Conservation (phyloP, 1,140 invertebrate genomes). For the Acromyrmex charruanus region DNA sequence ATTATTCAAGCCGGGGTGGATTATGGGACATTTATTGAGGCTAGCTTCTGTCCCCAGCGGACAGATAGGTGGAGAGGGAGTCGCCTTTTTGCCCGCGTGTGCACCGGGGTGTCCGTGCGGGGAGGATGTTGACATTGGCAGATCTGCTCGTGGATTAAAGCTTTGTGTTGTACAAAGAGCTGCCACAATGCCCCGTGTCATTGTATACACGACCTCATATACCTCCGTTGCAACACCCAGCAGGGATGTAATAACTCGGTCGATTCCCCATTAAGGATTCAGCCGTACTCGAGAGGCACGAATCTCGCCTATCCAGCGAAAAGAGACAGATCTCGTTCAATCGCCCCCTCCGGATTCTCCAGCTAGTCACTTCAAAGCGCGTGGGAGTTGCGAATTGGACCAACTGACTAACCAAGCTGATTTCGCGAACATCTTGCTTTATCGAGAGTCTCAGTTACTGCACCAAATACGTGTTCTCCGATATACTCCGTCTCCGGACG, state of each 20-base stretch:
- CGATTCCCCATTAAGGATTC: constrained; percentile 79
- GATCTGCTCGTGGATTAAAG: constrained; percentile 84
- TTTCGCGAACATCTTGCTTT: constrained; percentile 37
- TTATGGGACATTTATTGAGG: constrained; percentile 81
- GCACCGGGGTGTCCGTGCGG: constrained; percentile 47
- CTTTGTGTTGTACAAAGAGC: constrained; percentile 83
- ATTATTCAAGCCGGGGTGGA: constrained; percentile 83
- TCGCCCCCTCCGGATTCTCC: constrained; percentile 15
- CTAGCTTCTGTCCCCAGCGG: constrained; percentile 66
- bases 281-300: constrained; percentile 63
- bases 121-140: constrained; percentile 84
- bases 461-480: background rate
- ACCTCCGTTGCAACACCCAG: constrained; percentile 65
- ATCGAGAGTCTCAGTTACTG: constrained; percentile 20
- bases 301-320: background rate
- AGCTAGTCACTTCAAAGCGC: constrained; percentile 49
- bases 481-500: background rate
- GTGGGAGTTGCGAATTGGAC: constrained; percentile 40
- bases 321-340: constrained; percentile 33
- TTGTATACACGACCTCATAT: constrained; percentile 79
- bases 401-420: constrained; percentile 10
- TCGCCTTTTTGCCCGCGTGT: constrained; percentile 18
- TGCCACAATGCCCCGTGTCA: constrained; percentile 77
- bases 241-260: constrained; percentile 79
- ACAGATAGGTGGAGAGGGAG: constrained; percentile 24